Conservation (phyloP, 2,888 invertebrate species). For the Neria commutata region DNA sequence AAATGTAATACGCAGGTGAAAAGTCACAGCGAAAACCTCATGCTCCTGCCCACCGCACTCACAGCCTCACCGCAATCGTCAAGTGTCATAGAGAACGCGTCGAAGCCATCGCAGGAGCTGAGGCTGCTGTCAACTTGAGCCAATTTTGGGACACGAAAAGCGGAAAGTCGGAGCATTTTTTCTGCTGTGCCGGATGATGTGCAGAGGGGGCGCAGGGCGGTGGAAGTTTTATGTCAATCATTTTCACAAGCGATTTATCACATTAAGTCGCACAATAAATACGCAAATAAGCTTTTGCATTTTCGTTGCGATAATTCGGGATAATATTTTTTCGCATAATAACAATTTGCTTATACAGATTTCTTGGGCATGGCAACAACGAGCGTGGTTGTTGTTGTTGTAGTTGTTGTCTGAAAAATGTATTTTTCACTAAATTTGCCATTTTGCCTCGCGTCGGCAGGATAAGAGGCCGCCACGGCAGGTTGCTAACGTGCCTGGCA, state of each 20-base stretch:
- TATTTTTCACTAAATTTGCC: not conserved
- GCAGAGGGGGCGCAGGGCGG: not conserved
- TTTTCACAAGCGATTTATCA: slow-evolving; percentile 51
- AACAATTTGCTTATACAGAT: slow-evolving; percentile 4
- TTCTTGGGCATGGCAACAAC: not conserved
- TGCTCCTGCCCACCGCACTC: not conserved
- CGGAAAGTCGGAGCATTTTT: too few relatives aligned
- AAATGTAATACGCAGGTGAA: not conserved
- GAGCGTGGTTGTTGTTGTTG: not conserved
- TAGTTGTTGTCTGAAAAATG: not conserved
- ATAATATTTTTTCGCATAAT: not conserved
- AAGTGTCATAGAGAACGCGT: slow-evolving; percentile 3
- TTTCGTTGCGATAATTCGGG: slow-evolving; percentile 22
- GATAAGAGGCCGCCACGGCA: slow-evolving; percentile 2
- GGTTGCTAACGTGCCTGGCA: not conserved
- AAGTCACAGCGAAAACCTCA: too few relatives aligned
- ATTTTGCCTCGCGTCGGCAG: not conserved
- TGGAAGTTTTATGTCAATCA: slow-evolving; percentile 43
- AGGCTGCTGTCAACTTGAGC: not conserved
- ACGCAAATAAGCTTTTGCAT: slow-evolving; percentile 48
- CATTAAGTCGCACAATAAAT: slow-evolving; percentile 26
- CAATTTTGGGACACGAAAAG: not conserved
- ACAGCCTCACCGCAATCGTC: slow-evolving; percentile 9
- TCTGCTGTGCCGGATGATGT: too few relatives aligned
- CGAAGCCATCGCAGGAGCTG: not conserved